A percentile compares a stretch with the other conserved stretches of the same genome.
Conservation (phyloP, 2,888 invertebrate species). For the Acanthopleura granulata region DNA sequence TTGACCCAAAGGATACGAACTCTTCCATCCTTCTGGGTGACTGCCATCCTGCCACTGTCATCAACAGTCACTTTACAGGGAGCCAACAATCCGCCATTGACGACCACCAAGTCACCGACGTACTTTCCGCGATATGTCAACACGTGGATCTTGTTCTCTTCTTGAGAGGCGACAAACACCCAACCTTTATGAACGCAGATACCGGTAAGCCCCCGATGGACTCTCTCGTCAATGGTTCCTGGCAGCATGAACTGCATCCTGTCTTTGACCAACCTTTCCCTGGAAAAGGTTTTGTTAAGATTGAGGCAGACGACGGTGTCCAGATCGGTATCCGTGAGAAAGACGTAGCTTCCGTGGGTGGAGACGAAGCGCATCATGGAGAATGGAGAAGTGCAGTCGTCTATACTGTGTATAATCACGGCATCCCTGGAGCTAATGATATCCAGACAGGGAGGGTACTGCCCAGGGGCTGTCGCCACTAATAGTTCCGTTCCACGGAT, state of each 20-base stretch:
- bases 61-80: background rate
- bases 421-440: slow-evolving; percentile 12
- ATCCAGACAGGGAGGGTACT: slow-evolving; percentile 7
- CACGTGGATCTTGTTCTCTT: slow-evolving; percentile 9
- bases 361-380: background rate
- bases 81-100: slow-evolving; percentile 2
- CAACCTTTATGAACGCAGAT: slow-evolving; percentile 12
- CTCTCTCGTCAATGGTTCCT: background rate
- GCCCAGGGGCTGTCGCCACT: slow-evolving; percentile 1
- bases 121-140: background rate
- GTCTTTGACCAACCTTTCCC: background rate
- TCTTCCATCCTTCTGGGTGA: background rate
- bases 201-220: slow-evolving; percentile 1
- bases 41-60: slow-evolving; percentile 4
- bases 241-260: background rate
- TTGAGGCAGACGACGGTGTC: slow-evolving; percentile 11
- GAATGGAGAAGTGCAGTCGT: slow-evolving; percentile 3
- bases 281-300: slow-evolving; percentile 8
- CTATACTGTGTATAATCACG: background rate
- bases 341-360: background rate
- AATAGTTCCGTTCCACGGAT: background rate
- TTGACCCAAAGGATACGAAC: slow-evolving; percentile 2
- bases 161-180: slow-evolving; percentile 3
- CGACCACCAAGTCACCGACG: background rate
- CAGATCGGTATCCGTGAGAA: slow-evolving; percentile 10